phyloP scores from a whole-genome alignment of 2,113 vertebrate species.

The Eclectus roratus region DNA sequence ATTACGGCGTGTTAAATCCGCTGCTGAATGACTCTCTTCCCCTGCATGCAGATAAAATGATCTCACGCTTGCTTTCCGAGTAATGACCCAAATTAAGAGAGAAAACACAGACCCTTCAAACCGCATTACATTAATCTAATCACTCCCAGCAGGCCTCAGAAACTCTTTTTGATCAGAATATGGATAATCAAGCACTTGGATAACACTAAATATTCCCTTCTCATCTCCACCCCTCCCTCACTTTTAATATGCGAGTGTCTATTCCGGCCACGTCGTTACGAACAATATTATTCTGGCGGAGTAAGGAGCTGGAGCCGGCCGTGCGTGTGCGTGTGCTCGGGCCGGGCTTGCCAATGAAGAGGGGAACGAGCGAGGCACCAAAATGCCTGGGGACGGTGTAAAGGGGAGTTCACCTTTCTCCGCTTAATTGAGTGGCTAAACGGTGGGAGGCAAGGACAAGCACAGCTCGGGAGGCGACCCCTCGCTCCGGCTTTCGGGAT shows the following conservation, averaged over 20 bases:
- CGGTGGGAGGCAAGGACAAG: constrained; percentile 24
- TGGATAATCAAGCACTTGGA: constrained; percentile 91
- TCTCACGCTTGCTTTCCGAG: constrained; percentile 88
- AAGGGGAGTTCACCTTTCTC: constrained; percentile 49
- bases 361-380: constrained; percentile 60
- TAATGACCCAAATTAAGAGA: constrained; percentile 95
- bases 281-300: constrained; percentile 82
- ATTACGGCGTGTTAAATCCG: constrained; percentile 62
- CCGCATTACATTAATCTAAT: constrained; percentile 92
- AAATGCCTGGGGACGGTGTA: constrained; percentile 58
- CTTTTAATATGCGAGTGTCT: constrained; percentile 80
- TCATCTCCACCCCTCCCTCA: constrained; percentile 65
- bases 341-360: constrained; percentile 78
- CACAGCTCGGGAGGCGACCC: constrained; percentile 32
- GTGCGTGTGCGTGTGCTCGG: constrained; percentile 77
- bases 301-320: constrained; percentile 66
- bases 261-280: constrained; percentile 90
- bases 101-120: constrained; percentile 92
- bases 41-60: constrained; percentile 80
- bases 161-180: constrained; percentile 84
- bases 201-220: constrained; percentile 76
- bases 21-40: constrained; percentile 71
- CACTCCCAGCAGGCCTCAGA: constrained; percentile 84
- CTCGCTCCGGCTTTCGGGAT: constrained; percentile 10
- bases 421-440: constrained; percentile 58